Evolutionary conservation across 2,113 vertebrate genomes (phyloP), one percentile per base, ranked within the genome.

Genomic region (Syngnathus typhle): DNA sequence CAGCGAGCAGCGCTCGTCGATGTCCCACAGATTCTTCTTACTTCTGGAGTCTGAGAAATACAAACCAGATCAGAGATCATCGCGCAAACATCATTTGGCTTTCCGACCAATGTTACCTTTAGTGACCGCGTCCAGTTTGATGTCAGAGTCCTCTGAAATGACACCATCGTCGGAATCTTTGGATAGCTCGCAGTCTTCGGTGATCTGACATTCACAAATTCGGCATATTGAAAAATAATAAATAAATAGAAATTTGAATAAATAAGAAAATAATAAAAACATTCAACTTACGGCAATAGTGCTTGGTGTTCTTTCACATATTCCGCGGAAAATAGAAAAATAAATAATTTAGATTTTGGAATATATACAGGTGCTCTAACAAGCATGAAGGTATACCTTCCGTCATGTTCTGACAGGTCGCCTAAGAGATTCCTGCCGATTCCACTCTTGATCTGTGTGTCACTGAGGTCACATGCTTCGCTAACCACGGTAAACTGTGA

Each of bases 131-230:
- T 88, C 88, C 39, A 98, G 90, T 60, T 95, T n/a, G 7, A 89
- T 86, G 19, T 93, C 88, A 0, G 69, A 74, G 44, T 93, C 93
- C 19, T 95, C 93, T 49, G 95, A 92, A 60, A 88, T 92, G 65
- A 93, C 89, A 65, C 95, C 93, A 77, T 92, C 93, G 77, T 92
- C 93, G 52, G 91, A 84, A 72, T 95, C 90, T 81, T 92, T 90
- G 10, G 82, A 58, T 77, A 90, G 70, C 74, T 82, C 84, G 60
- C 80, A 64, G 1, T 90, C 86, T 7, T 81, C 81, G 11, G 59
- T 46, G 27, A 71, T 77, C 88, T 90, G 68, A 59, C 11, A 44
- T 62, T 62, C 37, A 13, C 10, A 61, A 6, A 56, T 7, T 32
- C 36, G 13, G 32, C 16, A 39, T 8, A n/a, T 19, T 21, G 37